Evolutionary conservation across 2,888 invertebrate genomes (phyloP), one percentile per base, ranked within the genome.

Genomic region (Chorisops tibialis): DNA sequence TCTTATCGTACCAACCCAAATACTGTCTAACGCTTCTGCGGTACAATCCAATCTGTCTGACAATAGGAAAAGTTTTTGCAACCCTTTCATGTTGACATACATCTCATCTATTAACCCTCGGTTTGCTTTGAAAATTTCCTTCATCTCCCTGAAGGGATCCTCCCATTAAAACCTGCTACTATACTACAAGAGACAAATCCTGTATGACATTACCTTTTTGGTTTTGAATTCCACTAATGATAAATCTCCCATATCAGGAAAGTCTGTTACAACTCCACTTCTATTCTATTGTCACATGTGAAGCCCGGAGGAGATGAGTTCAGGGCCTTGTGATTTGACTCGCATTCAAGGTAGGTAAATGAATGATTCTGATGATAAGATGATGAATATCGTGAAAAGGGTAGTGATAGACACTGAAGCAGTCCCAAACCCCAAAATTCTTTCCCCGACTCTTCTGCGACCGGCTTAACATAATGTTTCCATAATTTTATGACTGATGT

Each of bases 401-500:
- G 60, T 56, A 35, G 56, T 21, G n/a, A 22, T 9, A 56, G 45
- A 43, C 56, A 56, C 43, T 43, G 9, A 56, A 22, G 35, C 35
- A 12, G n/a, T n/a, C 18, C 56, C 35, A 30, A 9, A 24, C n/a
- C 22, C 41, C 43, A 5, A n/a, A 18, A 30, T 30, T 6, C 43
- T 5, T 12, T 43, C 14, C n/a, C 38, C 41, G 1, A 2, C 39
- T 41, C 6, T 18, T 41, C 43, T 59, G 43, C 61, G 61, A 58
- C 41, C 61, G 35, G 43, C 48, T 63, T 61, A 63, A 65, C 61
- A 65, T 65, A 65, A 65, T 65, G 65, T 63, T 63, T 65, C 51
- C 63, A 63, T 65, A 65, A 65, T 65, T 65, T 65, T 65, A 63
- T 63, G 65, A 65, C 63, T 65, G 65, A 65, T 65, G 65, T 63